Base-by-base conservation (phyloP, 2,797 vertebrate genomes). In the Manis javanica region DNA sequence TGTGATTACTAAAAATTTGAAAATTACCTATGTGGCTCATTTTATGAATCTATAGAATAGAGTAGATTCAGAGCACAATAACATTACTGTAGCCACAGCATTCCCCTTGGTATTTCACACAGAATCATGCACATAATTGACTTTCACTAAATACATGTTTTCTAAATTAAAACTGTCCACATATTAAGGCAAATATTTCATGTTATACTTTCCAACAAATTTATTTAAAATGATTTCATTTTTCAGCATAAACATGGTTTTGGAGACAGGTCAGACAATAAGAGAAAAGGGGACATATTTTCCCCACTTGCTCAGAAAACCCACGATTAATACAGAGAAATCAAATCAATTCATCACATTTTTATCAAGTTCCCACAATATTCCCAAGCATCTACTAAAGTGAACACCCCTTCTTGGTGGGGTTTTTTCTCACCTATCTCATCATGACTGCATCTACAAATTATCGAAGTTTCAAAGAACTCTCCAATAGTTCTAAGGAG, bases 211-310 rank as follows among this genome's bases (percentile, higher is more conserved):
- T 19, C 13, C 8, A 3, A 12, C 88, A 78, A 31, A 19, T 15
- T 78, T 46, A 85, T 69, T 92, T 95, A 2, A 81, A 74, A 85
- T 78, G 23, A 77, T 29, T 66, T 78, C 39, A 75, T 64, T 42
- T 86, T 90, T 86, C 10, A 79, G 37, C 24, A 79, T 18, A 68
- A 97, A 91, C 11, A 95, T 29, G 15, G 26, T 42, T 68, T 96
- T 31, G 23, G 29, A 85, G 14, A n/a, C 23, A 74, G 26, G 23
- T 59, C 57, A 59, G 14, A 19, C 74, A 90, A 87, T 68, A 19
- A 92, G n/a, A 92, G 51, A 68, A 96, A 86, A 59, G 23, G 2
- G 29, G 26, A 34, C 34, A 31, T 69, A 87, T 87, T 85, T 63
- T 37, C n/a, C 66, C 29, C 31, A 46, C 21, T 57, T 89, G 2